These are phyloP conservation scores for Vireo griseus DNA, from an alignment of 2,797 vertebrate species.

Conservation along the genomic window DNA sequence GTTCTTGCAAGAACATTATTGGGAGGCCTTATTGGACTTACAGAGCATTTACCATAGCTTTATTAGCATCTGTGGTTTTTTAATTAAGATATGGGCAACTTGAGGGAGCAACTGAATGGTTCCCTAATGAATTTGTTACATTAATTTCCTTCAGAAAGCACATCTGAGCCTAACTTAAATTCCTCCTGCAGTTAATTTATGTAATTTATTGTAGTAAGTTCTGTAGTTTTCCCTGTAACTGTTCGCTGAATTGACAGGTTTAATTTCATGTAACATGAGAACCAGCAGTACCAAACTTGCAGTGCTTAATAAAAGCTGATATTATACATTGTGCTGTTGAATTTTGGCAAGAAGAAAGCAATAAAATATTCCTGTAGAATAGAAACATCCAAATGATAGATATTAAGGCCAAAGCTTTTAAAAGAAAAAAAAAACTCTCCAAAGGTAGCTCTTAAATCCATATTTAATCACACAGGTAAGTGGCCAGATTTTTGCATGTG, in stretches of 20 bases:
- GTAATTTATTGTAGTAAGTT: conserved; percentile 21
- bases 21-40: not conserved
- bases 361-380: not conserved
- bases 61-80: conserved; percentile 16
- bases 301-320: conserved; percentile 16
- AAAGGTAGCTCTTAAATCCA: conserved; percentile 14
- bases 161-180: conserved; percentile 29
- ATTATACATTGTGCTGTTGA: not conserved
- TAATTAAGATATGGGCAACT: conserved; percentile 38
- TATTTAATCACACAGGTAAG: not conserved
- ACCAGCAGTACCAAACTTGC: not conserved
- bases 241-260: not conserved
- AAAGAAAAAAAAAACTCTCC: not conserved
- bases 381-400: not conserved
- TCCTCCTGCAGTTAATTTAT: conserved; percentile 29
- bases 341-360: not conserved
- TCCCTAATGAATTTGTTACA: conserved; percentile 31
- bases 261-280: conserved; percentile 49
- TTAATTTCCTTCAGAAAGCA: conserved; percentile 48
- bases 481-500: not conserved
- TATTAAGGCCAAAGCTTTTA: not conserved
- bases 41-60: not conserved
- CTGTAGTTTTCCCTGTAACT: not conserved
- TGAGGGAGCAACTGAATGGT: not conserved
- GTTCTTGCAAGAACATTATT: not conserved